phyloP scores from a whole-genome alignment of 2,888 invertebrate species.

The Sturmia bella region DNA sequence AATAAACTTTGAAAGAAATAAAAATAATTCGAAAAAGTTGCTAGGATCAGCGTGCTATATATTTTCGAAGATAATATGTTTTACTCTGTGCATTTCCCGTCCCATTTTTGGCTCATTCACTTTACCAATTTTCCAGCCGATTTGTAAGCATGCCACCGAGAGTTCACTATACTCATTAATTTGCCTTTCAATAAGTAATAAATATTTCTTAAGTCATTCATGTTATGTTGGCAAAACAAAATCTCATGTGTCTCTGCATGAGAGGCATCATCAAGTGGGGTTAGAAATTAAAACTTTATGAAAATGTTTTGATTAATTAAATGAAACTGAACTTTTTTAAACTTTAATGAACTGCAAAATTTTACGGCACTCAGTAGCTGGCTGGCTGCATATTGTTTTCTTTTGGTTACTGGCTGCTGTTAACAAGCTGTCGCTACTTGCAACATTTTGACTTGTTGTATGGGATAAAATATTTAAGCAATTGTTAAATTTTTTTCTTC shows the following conservation, averaged over 20 bases:
- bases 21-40: too few species aligned
- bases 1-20: too few species aligned
- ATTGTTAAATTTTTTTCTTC: constrained; percentile 32
- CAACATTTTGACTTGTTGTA: constrained; percentile 57
- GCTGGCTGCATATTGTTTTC: constrained; percentile 6
- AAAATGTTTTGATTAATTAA: constrained; percentile 23
- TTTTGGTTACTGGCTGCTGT: constrained; percentile 8
- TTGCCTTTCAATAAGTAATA: too few species aligned
- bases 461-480: constrained; percentile 27
- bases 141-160: too few species aligned
- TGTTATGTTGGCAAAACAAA: too few species aligned
- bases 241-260: constrained; percentile 15
- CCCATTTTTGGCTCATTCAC: too few species aligned
- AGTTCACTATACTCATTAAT: too few species aligned
- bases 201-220: too few species aligned
- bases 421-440: constrained; percentile 54
- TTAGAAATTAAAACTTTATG: constrained; percentile 25
- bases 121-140: too few species aligned
- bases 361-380: constrained; percentile 7
- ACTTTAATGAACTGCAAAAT: constrained; percentile 53
- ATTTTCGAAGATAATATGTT: too few species aligned
- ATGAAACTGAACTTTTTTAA: constrained; percentile 28
- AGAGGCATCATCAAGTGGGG: background rate
- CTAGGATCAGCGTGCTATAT: too few species aligned
- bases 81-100: too few species aligned